These are phyloP conservation scores for Lepus oiostolus DNA, from an alignment of 2,797 vertebrate species.

Conservation along the genomic window DNA sequence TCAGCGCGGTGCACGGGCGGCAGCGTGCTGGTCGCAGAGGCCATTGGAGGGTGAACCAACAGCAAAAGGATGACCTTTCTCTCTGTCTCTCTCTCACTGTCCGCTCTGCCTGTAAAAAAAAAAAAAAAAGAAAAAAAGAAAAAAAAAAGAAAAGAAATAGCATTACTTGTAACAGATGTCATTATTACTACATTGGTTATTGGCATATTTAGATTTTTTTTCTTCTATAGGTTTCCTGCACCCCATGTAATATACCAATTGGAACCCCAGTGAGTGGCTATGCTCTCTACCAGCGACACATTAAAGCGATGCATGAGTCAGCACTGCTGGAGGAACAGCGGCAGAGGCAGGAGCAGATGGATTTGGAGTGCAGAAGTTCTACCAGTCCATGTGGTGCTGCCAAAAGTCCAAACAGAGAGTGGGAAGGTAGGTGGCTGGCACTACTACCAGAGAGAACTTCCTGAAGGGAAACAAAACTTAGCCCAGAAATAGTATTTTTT, in stretches of 20 bases:
- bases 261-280: constrained; percentile 93
- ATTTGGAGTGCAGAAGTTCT: constrained; percentile 91
- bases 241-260: constrained; percentile 88
- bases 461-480: not conserved
- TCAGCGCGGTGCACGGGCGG: too few species aligned
- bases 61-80: too few species aligned
- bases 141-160: not conserved
- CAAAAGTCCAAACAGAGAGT: constrained; percentile 94
- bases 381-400: constrained; percentile 90
- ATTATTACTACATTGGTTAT: not conserved
- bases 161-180: not conserved
- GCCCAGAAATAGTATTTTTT: not conserved
- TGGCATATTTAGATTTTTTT: constrained; percentile 14
- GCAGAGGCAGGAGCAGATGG: constrained; percentile 95
- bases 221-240: constrained; percentile 87
- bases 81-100: too few species aligned
- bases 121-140: too few species aligned
- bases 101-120: not conserved
- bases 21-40: too few species aligned
- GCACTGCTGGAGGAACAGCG: constrained; percentile 95
- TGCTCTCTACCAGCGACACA: constrained; percentile 96
- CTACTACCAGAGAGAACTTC: not conserved
- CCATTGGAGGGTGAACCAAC: too few species aligned
- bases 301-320: constrained; percentile 96
- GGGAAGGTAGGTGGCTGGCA: constrained; percentile 92